A percentile compares a stretch with the other conserved stretches of the same genome.
These are phyloP conservation scores for Barbus barbus DNA, from an alignment of 2,113 vertebrate genomes.

Conservation along the genomic window DNA sequence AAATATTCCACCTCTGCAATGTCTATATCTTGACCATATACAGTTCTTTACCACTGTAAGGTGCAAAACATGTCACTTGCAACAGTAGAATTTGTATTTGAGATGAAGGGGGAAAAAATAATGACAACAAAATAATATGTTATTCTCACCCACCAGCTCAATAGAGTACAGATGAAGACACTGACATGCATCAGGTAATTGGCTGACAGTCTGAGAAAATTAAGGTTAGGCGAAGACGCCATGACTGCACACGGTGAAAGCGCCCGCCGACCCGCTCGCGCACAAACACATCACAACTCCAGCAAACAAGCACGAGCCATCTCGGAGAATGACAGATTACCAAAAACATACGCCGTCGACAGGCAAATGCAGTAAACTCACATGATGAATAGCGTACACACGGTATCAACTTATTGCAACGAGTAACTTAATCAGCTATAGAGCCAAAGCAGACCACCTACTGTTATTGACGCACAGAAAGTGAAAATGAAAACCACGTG, in stretches of 20 bases:
- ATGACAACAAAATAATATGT: not conserved
- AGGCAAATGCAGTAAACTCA: not conserved
- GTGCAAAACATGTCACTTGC: no score
- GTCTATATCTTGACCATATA: no score
- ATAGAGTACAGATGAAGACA: conserved; percentile 8
- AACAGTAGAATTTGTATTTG: not conserved
- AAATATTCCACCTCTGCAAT: not conserved
- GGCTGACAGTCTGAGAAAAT: conserved; percentile 23
- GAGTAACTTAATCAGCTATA: not conserved
- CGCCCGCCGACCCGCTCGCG: not conserved
- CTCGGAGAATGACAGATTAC: not conserved
- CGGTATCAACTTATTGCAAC: not conserved
- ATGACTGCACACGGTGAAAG: not conserved
- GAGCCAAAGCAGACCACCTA: not conserved
- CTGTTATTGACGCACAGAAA: not conserved
- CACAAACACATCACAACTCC: conserved; percentile 4
- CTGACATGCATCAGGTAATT: conserved; percentile 41
- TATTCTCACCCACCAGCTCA: conserved; percentile 13
- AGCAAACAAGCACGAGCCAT: not conserved
- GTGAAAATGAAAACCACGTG: conserved; percentile 14
- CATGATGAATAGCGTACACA: not conserved
- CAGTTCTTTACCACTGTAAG: no score
- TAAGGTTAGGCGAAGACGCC: not conserved
- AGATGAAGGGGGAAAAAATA: conserved; percentile 13
- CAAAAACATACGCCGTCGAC: not conserved